phyloP scores from a whole-genome alignment of 2,888 invertebrate genomes.

The Macrophya alboannulata region DNA sequence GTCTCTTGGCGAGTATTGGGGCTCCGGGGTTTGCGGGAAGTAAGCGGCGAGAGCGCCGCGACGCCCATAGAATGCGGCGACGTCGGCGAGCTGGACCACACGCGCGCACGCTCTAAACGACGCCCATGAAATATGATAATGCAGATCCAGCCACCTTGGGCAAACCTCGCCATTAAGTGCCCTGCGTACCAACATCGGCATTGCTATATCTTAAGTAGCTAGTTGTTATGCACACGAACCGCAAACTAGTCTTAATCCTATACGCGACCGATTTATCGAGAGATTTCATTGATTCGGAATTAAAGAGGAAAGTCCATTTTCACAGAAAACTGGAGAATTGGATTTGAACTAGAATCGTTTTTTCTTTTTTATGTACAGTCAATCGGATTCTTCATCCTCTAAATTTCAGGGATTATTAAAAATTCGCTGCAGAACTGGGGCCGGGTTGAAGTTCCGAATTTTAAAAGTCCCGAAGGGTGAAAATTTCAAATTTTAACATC shows the following conservation, averaged over 20 bases:
- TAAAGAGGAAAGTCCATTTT: not conserved
- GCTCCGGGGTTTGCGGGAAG: constrained; percentile 52
- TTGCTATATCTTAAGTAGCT: not conserved
- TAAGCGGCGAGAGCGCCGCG: constrained; percentile 68
- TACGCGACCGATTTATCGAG: not conserved
- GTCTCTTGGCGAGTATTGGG: constrained; percentile 48
- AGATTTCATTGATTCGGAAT: not conserved
- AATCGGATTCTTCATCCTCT: too few relatives aligned
- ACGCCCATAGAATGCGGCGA: constrained; percentile 75
- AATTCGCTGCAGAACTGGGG: not conserved
- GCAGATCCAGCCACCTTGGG: constrained; percentile 58
- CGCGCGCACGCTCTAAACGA: constrained; percentile 73
- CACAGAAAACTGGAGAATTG: too few relatives aligned
- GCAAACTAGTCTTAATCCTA: not conserved
- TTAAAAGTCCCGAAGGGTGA: too few relatives aligned
- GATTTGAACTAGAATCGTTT: too few relatives aligned
- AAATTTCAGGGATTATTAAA: not conserved
- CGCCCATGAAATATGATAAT: constrained; percentile 79
- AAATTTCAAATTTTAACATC: too few relatives aligned
- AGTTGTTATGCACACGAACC: not conserved
- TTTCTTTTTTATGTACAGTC: too few relatives aligned
- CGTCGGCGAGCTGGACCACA: constrained; percentile 73
- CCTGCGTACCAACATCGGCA: not conserved
- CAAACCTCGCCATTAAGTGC: constrained; percentile 21
- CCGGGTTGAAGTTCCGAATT: too few relatives aligned